A percentile compares a stretch with the other conserved stretches of the same genome.
phyloP scores from a whole-genome alignment of 2,797 vertebrate species.

The Leontocebus nigricollis region DNA sequence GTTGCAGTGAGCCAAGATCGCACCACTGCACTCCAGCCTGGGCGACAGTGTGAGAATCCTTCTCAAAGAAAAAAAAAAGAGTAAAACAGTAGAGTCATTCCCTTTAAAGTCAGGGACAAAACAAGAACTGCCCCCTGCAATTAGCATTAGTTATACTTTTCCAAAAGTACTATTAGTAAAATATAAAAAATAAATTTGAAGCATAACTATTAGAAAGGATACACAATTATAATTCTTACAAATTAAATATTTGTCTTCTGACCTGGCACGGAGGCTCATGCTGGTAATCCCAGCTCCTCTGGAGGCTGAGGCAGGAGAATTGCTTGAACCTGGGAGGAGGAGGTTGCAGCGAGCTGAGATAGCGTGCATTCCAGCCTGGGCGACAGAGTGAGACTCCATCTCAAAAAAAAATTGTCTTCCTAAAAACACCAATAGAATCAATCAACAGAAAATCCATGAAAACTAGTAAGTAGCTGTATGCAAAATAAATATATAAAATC shows the following conservation, averaged over 20 bases:
- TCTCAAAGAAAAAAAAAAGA: neutral
- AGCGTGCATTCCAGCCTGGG: neutral
- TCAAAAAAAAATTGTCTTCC: neutral
- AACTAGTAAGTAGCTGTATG: constrained; percentile 6
- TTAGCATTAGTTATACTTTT: constrained; percentile 4
- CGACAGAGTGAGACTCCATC: neutral
- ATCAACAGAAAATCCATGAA: constrained; percentile 41
- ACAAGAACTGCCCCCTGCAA: neutral
- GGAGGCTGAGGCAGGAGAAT: neutral
- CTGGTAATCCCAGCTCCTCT: neutral
- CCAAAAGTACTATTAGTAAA: constrained; percentile 38
- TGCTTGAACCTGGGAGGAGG: neutral
- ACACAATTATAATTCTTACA: constrained; percentile 43
- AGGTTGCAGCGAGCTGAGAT: neutral
- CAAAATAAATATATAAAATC: constrained; percentile 43
- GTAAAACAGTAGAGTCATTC: neutral
- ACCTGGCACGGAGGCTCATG: neutral
- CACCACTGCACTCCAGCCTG: neutral
- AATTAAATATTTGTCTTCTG: constrained; percentile 33
- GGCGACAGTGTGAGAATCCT: too few species aligned
- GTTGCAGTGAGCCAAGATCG: neutral
- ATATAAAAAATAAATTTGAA: constrained; percentile 45
- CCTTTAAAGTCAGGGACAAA: constrained; percentile 27
- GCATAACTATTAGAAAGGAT: constrained; percentile 21
- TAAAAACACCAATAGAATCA: constrained; percentile 39